Evolutionary conservation across 2,797 vertebrate genomes (phyloP), one percentile per base, ranked within the genome.

Genomic region (Premnoplex brunnescens): DNA sequence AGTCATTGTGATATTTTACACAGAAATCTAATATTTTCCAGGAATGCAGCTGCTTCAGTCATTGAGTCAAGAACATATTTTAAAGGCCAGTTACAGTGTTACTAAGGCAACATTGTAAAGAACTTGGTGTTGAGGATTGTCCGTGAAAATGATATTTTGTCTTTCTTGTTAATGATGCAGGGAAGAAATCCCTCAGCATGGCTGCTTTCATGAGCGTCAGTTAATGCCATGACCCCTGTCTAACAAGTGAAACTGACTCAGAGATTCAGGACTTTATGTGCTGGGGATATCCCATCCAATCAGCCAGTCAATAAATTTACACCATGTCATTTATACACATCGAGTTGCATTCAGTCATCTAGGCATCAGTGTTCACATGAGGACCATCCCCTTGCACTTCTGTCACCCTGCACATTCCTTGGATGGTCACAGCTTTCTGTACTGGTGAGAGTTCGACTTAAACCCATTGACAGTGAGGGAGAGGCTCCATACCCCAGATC

Each of bases 391-490:
- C 14, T 39, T 0, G 0, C 16, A 66, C 11, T 9, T 84, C 26
- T 30, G 49, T 75, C 7, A 0, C 28, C 7, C 19, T 48, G 23
- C 21, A 7, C 7, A 26, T 8, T 49, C 15, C 23, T 48, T 39
- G n/a, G 28, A 37, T 1, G 1, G 27, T 36, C 36, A 36, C 12
- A n/a, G 4, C 20, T 37, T 68, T 51, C 62, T 52, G 7, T 30
- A 27, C 22, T 19, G 36, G 34, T 6, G 24, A 41, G 49, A 55
- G 6, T 54, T 43, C 36, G 46, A 17, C 27, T 54, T 74, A 77
- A 92, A 62, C 27, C 9, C 2, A 1, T 12, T 51, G 18, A 48
- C 1, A 1, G 0, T 27, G 51, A 63, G 14, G 16, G 5, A 14
- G 8, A 77, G 24, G 3, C 24, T 34, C 7, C 39, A 7, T 20